A percentile compares a stretch with the other conserved stretches of the same genome.
Evolutionary conservation across 2,113 vertebrate species (phyloP).

Genomic region (Rhizomys pruinosus): DNA sequence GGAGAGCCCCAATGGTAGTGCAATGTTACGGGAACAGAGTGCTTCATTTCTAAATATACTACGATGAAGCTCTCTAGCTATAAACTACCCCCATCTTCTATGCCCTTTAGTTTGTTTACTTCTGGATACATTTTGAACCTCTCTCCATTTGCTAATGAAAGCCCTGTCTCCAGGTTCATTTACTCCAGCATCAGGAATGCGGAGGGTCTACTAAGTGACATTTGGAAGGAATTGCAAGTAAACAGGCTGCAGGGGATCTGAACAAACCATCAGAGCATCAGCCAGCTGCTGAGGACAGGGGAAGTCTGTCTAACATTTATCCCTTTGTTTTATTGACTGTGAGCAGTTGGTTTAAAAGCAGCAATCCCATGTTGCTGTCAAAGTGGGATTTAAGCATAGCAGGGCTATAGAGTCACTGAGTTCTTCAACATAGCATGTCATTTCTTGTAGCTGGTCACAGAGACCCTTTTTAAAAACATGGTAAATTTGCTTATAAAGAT

Average conservation of each 20-base stretch:
- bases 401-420: not conserved
- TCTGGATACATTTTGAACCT: slow-evolving; percentile 35
- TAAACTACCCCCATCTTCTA: not conserved
- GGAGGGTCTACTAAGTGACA: slow-evolving; percentile 54
- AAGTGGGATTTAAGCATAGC: not conserved
- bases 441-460: not conserved
- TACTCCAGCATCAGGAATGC: slow-evolving; percentile 42
- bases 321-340: slow-evolving; percentile 40
- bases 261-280: not conserved
- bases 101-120: slow-evolving; percentile 55
- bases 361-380: not conserved
- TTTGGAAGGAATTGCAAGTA: slow-evolving; percentile 54
- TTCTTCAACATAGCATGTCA: not conserved
- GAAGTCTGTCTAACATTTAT: not conserved
- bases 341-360: not conserved
- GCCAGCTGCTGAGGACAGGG: not conserved
- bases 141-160: slow-evolving; percentile 62
- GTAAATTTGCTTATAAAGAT: slow-evolving; percentile 36
- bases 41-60: not conserved
- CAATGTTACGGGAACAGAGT: not conserved
- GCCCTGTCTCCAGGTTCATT: slow-evolving; percentile 43
- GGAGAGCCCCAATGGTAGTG: not conserved
- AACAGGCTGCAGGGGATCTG: not conserved
- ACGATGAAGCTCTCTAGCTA: not conserved
- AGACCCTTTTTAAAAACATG: not conserved